A percentile compares a stretch with the other conserved stretches of the same genome.
phyloP scores from a whole-genome alignment of 2,113 vertebrate genomes.

The Promerops cafer region DNA sequence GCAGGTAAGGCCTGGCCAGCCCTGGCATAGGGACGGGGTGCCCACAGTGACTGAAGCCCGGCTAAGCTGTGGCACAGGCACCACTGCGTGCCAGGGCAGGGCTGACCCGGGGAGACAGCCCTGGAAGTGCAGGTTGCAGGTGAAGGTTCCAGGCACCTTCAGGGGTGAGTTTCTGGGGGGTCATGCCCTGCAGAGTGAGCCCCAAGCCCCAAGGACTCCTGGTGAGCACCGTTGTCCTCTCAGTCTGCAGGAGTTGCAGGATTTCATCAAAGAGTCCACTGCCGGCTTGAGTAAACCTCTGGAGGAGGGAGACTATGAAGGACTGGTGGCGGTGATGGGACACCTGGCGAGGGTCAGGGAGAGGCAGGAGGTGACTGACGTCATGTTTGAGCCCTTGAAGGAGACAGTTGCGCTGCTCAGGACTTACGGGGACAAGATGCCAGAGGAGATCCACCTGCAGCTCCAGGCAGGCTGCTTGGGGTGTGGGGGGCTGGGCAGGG shows the following conservation, averaged over 20 bases:
- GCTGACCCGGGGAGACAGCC: accelerated
- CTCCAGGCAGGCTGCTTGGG: slow-evolving; percentile 17
- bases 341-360: slow-evolving; percentile 70
- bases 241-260: slow-evolving; percentile 64
- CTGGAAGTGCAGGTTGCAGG: background rate
- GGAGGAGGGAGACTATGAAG: slow-evolving; percentile 66
- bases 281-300: slow-evolving; percentile 42
- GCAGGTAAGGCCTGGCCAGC: slow-evolving; percentile 48
- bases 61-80: background rate
- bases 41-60: accelerated
- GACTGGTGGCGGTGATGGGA: slow-evolving; percentile 69
- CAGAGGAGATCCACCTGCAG: slow-evolving; percentile 60
- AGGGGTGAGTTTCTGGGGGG: accelerated
- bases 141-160: background rate
- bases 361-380: slow-evolving; percentile 43
- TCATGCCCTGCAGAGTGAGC: background rate
- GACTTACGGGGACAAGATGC: slow-evolving; percentile 68
- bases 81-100: background rate
- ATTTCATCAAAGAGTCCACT: slow-evolving; percentile 57
- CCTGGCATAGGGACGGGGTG: accelerated
- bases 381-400: slow-evolving; percentile 73
- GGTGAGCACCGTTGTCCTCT: accelerated
- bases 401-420: slow-evolving; percentile 68
- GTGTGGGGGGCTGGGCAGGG: accelerated
- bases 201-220: accelerated